phyloP scores from a whole-genome alignment of 92 coral and sea anemone genomes.

The Epizoanthus scotinus region DNA sequence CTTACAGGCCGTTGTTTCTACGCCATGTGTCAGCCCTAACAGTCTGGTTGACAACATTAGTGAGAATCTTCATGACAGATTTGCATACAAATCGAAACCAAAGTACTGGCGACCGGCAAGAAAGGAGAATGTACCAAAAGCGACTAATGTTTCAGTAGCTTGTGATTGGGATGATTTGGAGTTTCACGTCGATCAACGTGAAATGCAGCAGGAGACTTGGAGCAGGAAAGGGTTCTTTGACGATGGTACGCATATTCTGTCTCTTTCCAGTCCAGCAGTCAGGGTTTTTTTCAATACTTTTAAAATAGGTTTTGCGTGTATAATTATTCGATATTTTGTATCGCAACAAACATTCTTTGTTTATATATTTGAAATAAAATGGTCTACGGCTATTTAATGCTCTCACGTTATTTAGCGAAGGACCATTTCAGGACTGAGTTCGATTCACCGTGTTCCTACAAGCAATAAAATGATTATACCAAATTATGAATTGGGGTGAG shows the following conservation, averaged over 20 bases:
- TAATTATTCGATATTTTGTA: background rate
- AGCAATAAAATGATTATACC: no score
- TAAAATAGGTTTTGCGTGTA: background rate
- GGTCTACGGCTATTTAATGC: no score
- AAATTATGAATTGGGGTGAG: no score
- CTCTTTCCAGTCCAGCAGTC: background rate
- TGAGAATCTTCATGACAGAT: constrained; percentile 16
- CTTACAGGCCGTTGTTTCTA: constrained; percentile 12
- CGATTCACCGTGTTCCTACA: no score
- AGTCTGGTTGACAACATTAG: constrained; percentile 17
- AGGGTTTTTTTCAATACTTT: no score
- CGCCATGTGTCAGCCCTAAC: constrained; percentile 6
- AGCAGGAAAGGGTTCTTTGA: background rate
- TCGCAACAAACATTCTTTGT: no score
- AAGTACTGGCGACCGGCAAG: constrained; percentile 11
- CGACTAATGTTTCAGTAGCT: background rate
- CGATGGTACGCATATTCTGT: background rate
- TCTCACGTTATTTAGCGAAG: background rate
- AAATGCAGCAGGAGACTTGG: background rate
- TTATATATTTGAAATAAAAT: no score
- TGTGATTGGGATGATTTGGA: constrained; percentile 45
- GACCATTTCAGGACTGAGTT: no score
- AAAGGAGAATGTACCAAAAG: constrained; percentile 27
- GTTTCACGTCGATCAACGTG: constrained; percentile 19
- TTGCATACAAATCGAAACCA: constrained; percentile 44